Percentiles rank a stretch among this genome's conserved stretches.
Evolutionary conservation across 2,888 invertebrate species (phyloP).

Genomic region (Lithophane leautieri): DNA sequence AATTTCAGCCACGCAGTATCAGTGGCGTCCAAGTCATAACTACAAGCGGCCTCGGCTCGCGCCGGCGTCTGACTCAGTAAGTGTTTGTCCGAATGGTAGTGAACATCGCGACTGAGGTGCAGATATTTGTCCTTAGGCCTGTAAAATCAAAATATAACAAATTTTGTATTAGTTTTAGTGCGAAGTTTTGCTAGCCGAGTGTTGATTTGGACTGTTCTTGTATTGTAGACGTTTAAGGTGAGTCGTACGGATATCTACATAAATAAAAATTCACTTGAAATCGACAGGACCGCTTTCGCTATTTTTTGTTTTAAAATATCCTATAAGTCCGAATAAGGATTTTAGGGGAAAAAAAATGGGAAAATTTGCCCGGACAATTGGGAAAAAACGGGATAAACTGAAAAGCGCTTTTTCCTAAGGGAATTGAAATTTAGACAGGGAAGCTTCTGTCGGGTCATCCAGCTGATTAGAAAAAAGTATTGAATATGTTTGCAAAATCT

Average conservation of each 20-base stretch:
- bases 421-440: background rate
- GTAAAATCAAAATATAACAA: constrained; percentile 47
- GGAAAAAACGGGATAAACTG: background rate
- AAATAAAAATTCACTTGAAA: background rate
- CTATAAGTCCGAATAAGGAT: background rate
- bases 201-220: background rate
- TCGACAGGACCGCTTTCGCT: background rate
- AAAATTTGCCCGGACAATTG: background rate
- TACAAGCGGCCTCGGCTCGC: constrained; percentile 97
- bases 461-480: background rate
- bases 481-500: background rate
- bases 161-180: background rate
- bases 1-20: constrained; percentile 97
- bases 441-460: no score
- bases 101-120: constrained; percentile 96
- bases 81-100: constrained; percentile 96
- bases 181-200: background rate
- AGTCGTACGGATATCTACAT: background rate
- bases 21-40: constrained; percentile 98
- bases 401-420: background rate
- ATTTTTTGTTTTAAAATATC: background rate
- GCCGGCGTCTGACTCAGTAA: constrained; percentile 96
- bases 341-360: background rate
- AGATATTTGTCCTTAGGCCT: constrained; percentile 98
- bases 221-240: constrained; percentile 1